These are phyloP conservation scores for Lottia scabra DNA, from an alignment of 2,888 invertebrate genomes.

Conservation along the genomic window DNA sequence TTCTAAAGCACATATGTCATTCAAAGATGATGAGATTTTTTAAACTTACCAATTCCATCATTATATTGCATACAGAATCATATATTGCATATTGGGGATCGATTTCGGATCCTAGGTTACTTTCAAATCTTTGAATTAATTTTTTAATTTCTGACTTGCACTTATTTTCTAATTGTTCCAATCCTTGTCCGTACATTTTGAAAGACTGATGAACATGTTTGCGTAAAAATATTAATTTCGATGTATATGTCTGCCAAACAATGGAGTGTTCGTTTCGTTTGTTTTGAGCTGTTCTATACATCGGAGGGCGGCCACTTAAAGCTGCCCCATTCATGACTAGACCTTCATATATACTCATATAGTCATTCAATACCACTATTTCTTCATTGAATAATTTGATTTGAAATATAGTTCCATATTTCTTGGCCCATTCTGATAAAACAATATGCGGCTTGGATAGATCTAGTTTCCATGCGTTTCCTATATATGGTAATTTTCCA, in stretches of 20 bases:
- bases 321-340: slow-evolving; percentile 46
- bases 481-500: slow-evolving; percentile 42
- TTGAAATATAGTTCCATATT: slow-evolving; percentile 52
- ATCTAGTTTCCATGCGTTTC: slow-evolving; percentile 41
- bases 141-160: slow-evolving; percentile 41
- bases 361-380: slow-evolving; percentile 56
- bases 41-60: slow-evolving; percentile 50
- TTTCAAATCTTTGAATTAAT: background rate
- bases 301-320: slow-evolving; percentile 56
- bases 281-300: slow-evolving; percentile 46
- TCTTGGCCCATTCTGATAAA: slow-evolving; percentile 42
- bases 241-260: slow-evolving; percentile 57
- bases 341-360: slow-evolving; percentile 48
- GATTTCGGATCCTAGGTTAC: slow-evolving; percentile 24
- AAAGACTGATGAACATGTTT: slow-evolving; percentile 34
- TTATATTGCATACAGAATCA: slow-evolving; percentile 48
- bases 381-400: slow-evolving; percentile 49
- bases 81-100: slow-evolving; percentile 45
- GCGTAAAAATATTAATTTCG: slow-evolving; percentile 48
- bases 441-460: slow-evolving; percentile 43
- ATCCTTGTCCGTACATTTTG: slow-evolving; percentile 23
- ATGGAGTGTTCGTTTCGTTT: slow-evolving; percentile 45
- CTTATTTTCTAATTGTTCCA: slow-evolving; percentile 40
- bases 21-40: too few relatives aligned
- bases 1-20: too few relatives aligned